These are phyloP conservation scores for Lutraria lutraria DNA, from an alignment of 2,888 invertebrate genomes.

Conservation along the genomic window DNA sequence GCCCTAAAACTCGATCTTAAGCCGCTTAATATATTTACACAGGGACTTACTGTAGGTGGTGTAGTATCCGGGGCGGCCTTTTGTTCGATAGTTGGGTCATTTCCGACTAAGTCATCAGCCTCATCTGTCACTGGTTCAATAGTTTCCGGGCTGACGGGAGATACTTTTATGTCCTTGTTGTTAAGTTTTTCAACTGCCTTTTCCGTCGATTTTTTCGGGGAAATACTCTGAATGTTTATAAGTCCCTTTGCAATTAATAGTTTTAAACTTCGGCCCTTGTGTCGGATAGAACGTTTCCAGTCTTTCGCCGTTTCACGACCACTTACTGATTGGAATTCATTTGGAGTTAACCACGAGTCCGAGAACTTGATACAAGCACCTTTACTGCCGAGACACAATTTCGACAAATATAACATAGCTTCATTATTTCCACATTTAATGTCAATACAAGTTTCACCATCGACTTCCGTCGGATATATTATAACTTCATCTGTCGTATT, in stretches of 20 bases:
- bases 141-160: constrained; percentile 14
- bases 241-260: constrained; percentile 87
- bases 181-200: constrained; percentile 12
- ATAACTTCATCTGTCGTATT: constrained; percentile 45
- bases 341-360: constrained; percentile 87
- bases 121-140: constrained; percentile 1
- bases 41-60: constrained; percentile 34
- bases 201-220: constrained; percentile 32
- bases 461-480: constrained; percentile 47
- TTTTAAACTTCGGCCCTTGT: constrained; percentile 87
- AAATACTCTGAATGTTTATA: constrained; percentile 82
- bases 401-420: constrained; percentile 57
- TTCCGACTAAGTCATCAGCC: constrained; percentile 18
- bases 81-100: constrained; percentile 20
- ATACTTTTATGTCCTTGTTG: constrained; percentile 3
- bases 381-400: constrained; percentile 85
- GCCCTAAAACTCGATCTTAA: constrained; percentile 25
- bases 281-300: constrained; percentile 88
- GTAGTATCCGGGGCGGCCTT: constrained; percentile 37
- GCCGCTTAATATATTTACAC: constrained; percentile 36
- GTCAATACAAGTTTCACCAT: constrained; percentile 60
- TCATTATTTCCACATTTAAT: constrained; percentile 65
- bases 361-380: constrained; percentile 87
- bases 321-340: constrained; percentile 88
- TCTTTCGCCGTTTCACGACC: constrained; percentile 88